phyloP scores from a whole-genome alignment of 2,113 vertebrate species.

The Phasianus colchicus region DNA sequence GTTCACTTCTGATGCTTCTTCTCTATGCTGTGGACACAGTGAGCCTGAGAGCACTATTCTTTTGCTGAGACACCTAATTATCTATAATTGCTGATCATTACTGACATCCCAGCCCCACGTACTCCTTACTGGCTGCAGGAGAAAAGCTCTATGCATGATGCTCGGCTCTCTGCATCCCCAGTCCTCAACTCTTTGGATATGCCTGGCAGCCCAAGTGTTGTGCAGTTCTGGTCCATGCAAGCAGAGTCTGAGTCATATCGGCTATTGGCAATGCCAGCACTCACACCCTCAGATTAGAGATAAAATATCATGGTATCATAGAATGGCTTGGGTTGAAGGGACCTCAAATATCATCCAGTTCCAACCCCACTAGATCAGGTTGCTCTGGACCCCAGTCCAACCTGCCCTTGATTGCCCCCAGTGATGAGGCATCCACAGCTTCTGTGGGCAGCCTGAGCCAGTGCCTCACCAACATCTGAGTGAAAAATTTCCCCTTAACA shows the following conservation, averaged over 20 bases:
- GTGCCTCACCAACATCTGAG: too few species aligned
- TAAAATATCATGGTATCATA: not conserved
- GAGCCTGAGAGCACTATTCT: not conserved
- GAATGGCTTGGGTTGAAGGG: not conserved
- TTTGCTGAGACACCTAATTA: not conserved
- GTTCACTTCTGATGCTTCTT: not conserved
- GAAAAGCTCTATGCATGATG: not conserved
- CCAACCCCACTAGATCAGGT: too few species aligned
- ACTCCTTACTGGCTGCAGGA: not conserved
- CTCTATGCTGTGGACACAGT: not conserved
- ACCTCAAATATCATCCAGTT: too few species aligned
- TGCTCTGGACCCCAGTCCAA: too few species aligned
- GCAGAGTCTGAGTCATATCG: not conserved
- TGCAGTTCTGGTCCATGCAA: not conserved
- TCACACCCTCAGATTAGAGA: not conserved
- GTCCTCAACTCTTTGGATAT: not conserved
- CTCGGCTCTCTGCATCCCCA: not conserved
- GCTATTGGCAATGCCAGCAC: not conserved
- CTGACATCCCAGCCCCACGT: not conserved
- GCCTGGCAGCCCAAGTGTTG: accelerated
- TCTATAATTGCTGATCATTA: accelerated
- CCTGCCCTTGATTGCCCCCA: too few species aligned
- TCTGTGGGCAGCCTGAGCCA: too few species aligned
- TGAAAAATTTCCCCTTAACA: too few species aligned
- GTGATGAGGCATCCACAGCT: too few species aligned